phyloP scores from a whole-genome alignment of 1,140 invertebrate genomes.

The Leguminivora glycinivorella region DNA sequence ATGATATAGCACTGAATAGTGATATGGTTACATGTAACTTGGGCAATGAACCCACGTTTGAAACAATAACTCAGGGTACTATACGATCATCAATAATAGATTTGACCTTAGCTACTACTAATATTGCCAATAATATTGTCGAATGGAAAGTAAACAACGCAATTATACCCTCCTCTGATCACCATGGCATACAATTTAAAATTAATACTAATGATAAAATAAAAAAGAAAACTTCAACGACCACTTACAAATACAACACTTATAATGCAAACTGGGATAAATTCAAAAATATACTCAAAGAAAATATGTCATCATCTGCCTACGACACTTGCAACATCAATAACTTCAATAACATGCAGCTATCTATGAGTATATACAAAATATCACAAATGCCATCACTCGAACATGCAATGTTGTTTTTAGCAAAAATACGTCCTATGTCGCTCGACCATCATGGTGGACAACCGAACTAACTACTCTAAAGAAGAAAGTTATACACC shows the following conservation, averaged over 20 bases:
- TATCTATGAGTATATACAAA: too few relatives aligned
- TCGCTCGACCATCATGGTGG: too few relatives aligned
- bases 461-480: too few relatives aligned
- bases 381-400: too few relatives aligned
- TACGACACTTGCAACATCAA: neutral
- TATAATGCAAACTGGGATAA: neutral
- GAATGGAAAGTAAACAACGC: neutral
- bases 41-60: conserved; percentile 29
- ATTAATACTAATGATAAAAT: neutral
- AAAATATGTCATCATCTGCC: neutral
- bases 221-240: neutral
- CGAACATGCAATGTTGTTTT: too few relatives aligned
- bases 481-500: too few relatives aligned
- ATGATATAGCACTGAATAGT: neutral
- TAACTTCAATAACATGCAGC: too few relatives aligned
- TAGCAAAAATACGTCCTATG: too few relatives aligned
- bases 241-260: neutral
- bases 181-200: neutral
- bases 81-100: neutral
- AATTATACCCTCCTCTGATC: neutral
- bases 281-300: neutral
- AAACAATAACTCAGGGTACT: conserved; percentile 8
- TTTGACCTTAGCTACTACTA: neutral
- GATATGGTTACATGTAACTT: conserved; percentile 28
- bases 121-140: neutral